phyloP scores from a whole-genome alignment of 2,113 vertebrate species.

The Dasyprocta punctata region DNA sequence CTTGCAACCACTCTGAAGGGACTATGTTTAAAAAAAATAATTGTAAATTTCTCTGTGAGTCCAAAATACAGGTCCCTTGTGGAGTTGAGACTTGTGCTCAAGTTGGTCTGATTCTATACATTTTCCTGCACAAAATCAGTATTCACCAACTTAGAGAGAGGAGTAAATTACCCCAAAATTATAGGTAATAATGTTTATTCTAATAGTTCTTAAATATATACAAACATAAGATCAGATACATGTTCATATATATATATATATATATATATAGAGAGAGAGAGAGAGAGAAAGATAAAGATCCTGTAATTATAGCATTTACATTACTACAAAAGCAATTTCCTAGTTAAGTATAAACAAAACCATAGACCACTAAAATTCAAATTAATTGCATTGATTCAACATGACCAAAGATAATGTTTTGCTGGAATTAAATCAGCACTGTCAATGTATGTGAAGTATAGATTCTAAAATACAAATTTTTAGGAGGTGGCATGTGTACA shows the following conservation, averaged over 20 bases:
- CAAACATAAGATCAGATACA: background rate
- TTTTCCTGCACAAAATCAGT: background rate
- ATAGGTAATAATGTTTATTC: background rate
- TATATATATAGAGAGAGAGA: too few relatives aligned
- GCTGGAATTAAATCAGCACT: background rate
- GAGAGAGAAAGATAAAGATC: background rate
- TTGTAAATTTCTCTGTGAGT: background rate
- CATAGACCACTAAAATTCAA: background rate
- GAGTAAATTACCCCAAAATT: background rate
- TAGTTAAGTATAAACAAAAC: background rate
- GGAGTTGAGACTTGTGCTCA: background rate
- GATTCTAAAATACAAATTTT: background rate
- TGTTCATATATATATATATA: background rate
- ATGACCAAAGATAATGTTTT: background rate
- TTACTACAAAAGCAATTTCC: background rate
- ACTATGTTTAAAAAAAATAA: background rate
- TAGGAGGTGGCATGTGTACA: background rate
- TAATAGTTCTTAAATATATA: conserved; percentile 31
- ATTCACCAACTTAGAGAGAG: background rate
- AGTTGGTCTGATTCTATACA: background rate
- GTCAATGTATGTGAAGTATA: rapidly evolving
- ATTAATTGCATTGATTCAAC: conserved; percentile 6
- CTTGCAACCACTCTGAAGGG: background rate
- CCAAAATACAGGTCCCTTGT: background rate
- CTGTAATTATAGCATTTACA: conserved; percentile 8